Evolutionary conservation across 2,797 vertebrate genomes (phyloP).

Genomic region (Siniperca scherzeri): DNA sequence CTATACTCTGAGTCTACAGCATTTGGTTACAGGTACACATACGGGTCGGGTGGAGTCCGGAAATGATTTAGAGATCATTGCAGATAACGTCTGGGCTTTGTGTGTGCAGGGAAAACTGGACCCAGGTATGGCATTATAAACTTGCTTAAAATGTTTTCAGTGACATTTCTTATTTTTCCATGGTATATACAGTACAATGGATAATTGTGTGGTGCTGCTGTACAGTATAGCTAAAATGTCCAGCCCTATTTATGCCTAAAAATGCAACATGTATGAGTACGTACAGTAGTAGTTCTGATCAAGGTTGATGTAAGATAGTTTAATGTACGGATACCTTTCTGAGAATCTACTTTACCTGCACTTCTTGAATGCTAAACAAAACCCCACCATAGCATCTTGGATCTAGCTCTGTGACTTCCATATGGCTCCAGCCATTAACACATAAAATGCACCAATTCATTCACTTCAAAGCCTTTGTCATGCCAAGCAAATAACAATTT

Average conservation of each 20-base stretch:
- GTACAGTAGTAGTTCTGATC: background rate
- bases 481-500: background rate
- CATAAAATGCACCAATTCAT: background rate
- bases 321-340: background rate
- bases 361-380: background rate
- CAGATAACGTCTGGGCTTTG: too few species aligned
- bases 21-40: too few species aligned
- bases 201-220: background rate
- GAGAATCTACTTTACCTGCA: background rate
- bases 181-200: background rate
- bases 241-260: background rate
- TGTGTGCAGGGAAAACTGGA: too few species aligned
- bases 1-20: too few species aligned
- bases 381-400: background rate
- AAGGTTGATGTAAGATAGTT: background rate
- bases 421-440: background rate
- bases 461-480: background rate
- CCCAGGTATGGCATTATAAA: too few species aligned
- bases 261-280: background rate
- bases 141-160: too few species aligned
- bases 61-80: too few species aligned
- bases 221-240: background rate
- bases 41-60: too few species aligned
- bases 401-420: background rate
- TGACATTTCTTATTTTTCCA: too few species aligned